Percentiles rank a stretch among this genome's conserved stretches.
Evolutionary conservation across 2,113 vertebrate species (phyloP).

Genomic region (Puffinus mauretanicus): DNA sequence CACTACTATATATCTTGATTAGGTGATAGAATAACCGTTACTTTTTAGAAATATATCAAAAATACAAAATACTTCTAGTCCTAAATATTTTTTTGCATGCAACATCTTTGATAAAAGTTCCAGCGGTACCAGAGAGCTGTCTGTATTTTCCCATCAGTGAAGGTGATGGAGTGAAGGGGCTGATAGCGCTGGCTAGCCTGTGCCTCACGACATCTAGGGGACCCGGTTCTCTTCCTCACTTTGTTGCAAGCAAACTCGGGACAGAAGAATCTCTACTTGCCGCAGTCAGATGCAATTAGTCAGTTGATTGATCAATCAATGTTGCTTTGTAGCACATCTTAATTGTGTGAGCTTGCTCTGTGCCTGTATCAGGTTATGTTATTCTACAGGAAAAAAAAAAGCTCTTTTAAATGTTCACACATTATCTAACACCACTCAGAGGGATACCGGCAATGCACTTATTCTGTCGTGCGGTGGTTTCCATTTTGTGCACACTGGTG

Average conservation of each 20-base stretch:
- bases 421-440: neutral
- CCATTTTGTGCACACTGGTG: neutral
- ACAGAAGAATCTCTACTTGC: neutral
- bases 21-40: neutral
- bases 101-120: neutral
- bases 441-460: neutral
- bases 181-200: accelerated
- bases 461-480: neutral
- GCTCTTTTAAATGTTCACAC: neutral
- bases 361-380: neutral
- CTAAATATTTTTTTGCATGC: neutral
- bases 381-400: neutral
- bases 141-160: neutral
- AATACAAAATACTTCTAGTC: neutral
- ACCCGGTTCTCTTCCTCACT: neutral
- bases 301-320: neutral
- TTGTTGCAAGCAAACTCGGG: neutral
- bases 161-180: neutral
- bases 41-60: neutral
- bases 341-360: neutral
- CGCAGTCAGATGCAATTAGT: neutral
- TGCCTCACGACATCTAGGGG: neutral
- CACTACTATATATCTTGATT: neutral
- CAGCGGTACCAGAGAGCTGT: neutral
- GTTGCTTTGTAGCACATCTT: neutral